Evolutionary conservation across 2,797 vertebrate species (phyloP).

Genomic region (Gobionotothen gibberifrons): DNA sequence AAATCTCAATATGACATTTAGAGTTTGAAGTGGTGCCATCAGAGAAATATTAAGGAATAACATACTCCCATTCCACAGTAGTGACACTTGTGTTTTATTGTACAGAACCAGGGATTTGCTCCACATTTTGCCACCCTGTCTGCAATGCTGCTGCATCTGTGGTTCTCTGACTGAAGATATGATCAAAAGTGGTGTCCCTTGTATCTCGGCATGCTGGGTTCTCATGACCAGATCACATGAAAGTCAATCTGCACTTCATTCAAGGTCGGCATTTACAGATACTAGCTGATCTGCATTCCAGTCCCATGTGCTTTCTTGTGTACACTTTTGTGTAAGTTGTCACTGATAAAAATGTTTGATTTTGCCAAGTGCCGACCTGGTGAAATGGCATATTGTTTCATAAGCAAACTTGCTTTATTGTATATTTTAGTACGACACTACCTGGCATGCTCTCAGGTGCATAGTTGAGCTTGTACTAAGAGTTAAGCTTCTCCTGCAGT

Average conservation of each 20-base stretch:
- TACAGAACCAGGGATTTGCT: neutral
- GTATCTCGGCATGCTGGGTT: constrained; percentile 27
- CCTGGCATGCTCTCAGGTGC: neutral
- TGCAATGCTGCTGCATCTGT: constrained; percentile 1
- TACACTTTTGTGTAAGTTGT: neutral
- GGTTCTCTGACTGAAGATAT: constrained; percentile 21
- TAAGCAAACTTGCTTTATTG: neutral
- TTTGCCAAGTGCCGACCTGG: neutral
- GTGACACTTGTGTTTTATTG: neutral
- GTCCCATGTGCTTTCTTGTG: constrained; percentile 6
- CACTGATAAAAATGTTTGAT: neutral
- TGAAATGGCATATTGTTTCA: neutral
- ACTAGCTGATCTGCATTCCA: constrained; percentile 25
- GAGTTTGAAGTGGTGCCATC: neutral
- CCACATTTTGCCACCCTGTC: neutral
- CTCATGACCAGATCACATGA: constrained; percentile 56
- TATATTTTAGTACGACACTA: neutral
- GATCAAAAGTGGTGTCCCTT: constrained; percentile 22
- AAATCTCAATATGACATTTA: neutral
- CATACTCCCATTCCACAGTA: neutral
- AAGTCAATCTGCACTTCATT: constrained; percentile 26
- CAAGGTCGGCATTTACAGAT: constrained; percentile 35
- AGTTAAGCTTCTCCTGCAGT: constrained; percentile 12
- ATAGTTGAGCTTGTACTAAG: neutral
- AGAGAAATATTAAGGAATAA: neutral